These are phyloP conservation scores for Echinops telfairi DNA, from an alignment of 2,113 vertebrate genomes.

Conservation along the genomic window DNA sequence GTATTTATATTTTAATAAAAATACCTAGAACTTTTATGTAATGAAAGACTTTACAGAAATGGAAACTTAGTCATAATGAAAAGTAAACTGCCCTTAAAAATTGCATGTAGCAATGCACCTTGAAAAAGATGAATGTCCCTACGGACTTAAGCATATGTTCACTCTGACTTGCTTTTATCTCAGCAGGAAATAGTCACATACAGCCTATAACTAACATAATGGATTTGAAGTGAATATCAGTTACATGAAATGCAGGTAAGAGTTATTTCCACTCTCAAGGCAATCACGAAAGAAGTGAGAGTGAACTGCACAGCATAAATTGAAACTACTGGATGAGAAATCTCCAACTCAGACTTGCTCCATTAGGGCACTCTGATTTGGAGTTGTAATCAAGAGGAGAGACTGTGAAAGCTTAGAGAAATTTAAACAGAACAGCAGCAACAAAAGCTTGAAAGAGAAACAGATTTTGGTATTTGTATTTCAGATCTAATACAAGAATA, in stretches of 20 bases:
- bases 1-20: slow-evolving; percentile 4
- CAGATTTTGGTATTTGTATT: too few relatives aligned
- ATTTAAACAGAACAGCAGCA: too few relatives aligned
- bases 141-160: slow-evolving; percentile 54
- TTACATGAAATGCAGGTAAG: slow-evolving; percentile 35
- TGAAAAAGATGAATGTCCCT: slow-evolving; percentile 1
- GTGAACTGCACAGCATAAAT: slow-evolving; percentile 51
- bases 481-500: not conserved
- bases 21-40: not conserved
- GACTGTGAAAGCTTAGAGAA: too few relatives aligned
- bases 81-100: slow-evolving; percentile 38
- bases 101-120: not conserved
- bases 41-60: not conserved
- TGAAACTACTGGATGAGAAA: slow-evolving; percentile 8
- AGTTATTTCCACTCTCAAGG: not conserved
- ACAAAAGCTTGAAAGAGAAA: too few relatives aligned
- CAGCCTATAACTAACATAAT: not conserved
- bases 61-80: not conserved
- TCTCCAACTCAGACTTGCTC: not conserved
- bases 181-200: slow-evolving; percentile 36
- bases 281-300: slow-evolving; percentile 54
- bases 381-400: not conserved
- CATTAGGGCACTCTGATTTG: not conserved
- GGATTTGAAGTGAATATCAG: slow-evolving; percentile 47
- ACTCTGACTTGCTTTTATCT: slow-evolving; percentile 57